Evolutionary conservation across 1,140 invertebrate species (phyloP), one percentile per base, ranked within the genome.

Genomic region (Phymastichus coffea): DNA sequence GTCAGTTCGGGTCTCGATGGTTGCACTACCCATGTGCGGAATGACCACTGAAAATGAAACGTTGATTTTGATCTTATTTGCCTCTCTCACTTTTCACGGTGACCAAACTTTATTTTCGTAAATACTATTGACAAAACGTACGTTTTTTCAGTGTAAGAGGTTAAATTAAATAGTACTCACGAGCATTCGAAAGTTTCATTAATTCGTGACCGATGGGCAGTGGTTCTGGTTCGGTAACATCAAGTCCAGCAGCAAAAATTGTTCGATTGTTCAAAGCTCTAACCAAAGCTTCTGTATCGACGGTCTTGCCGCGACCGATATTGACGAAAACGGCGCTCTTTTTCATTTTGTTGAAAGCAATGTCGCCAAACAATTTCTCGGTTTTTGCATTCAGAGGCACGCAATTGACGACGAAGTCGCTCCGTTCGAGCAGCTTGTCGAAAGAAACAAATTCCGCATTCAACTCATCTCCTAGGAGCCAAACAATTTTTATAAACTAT

Each of bases 181-280:
- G 86, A 67, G 88, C 92, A 77, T 95, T 95, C 2, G 86, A 81
- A 20, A 97, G 70, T 53, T 83, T 83, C 1, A 93, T 77, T 2
- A 98, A 79, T 22, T 87, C 86, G 77, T 93, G 85, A 70, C 90
- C 83, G 0, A 82, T 73, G 0, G 93, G 88, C 22, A 97, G 69
- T 3, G 94, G 95, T 78, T 98, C 94, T 0, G 94, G 94, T 4
- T 87, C 87, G 41, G 87, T 92, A 1, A 97, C 95, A 75, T 98
- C 95, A 1, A 98, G 80, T 1, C 93, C 95, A 1, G 94, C 94
- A 0, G 88, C 89, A 68, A 85, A 87, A 64, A 97, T 95, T 60
- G 81, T 75, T 0, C 86, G 83, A 44, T 82, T 81, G 51, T 84
- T 82, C 19, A 97, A 71, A 0, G 93, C 93, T 62, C 81, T 74